Conservation (phyloP, 1,140 invertebrate genomes). For the Heliconius eleuchia region DNA sequence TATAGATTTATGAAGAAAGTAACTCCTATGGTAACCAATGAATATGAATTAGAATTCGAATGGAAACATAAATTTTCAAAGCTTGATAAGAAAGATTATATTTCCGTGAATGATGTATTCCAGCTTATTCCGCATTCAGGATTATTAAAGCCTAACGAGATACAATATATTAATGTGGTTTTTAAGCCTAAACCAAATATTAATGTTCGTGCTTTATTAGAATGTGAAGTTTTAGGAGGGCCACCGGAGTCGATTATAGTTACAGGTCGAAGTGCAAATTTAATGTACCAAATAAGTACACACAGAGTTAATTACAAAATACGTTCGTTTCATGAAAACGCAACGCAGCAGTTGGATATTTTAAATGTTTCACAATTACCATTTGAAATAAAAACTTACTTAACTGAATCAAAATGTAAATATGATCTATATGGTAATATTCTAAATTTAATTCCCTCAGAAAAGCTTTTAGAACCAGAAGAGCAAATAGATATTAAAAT, state of each 20-base stretch:
- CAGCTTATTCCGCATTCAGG: slow-evolving; percentile 63
- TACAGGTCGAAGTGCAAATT: slow-evolving; percentile 67
- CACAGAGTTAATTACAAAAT: slow-evolving; percentile 71
- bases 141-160: slow-evolving; percentile 64
- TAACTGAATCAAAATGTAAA: slow-evolving; percentile 55
- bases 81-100: slow-evolving; percentile 39
- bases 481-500: slow-evolving; percentile 60
- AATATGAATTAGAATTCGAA: slow-evolving; percentile 55
- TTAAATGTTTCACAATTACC: slow-evolving; percentile 59
- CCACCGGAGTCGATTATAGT: slow-evolving; percentile 62
- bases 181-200: slow-evolving; percentile 63
- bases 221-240: slow-evolving; percentile 72
- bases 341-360: slow-evolving; percentile 59
- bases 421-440: slow-evolving; percentile 63
- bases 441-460: slow-evolving; percentile 54
- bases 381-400: slow-evolving; percentile 71
- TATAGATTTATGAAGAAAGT: slow-evolving; percentile 53
- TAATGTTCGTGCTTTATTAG: slow-evolving; percentile 58
- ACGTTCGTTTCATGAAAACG: slow-evolving; percentile 69
- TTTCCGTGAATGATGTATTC: slow-evolving; percentile 58
- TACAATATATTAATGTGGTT: slow-evolving; percentile 65
- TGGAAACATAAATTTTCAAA: slow-evolving; percentile 64
- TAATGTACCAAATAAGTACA: slow-evolving; percentile 63
- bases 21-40: slow-evolving; percentile 56
- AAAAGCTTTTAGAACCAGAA: slow-evolving; percentile 58